A percentile compares a stretch with the other conserved stretches of the same genome.
These are phyloP conservation scores for Chionodraco myersi DNA, from an alignment of 2,113 vertebrate genomes.

Conservation along the genomic window DNA sequence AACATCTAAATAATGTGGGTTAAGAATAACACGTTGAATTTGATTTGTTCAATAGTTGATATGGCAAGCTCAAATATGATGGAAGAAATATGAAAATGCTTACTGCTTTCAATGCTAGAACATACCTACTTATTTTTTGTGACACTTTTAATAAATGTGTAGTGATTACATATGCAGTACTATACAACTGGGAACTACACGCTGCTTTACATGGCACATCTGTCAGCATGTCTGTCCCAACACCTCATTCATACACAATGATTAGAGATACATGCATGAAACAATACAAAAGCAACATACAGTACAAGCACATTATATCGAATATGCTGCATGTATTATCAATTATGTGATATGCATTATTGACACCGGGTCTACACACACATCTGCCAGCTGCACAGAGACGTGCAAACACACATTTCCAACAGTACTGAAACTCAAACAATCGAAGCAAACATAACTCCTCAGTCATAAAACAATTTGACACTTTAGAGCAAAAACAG, in stretches of 20 bases:
- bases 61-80: conserved; percentile 6
- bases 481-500: not conserved
- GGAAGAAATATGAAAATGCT: not conserved
- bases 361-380: not conserved
- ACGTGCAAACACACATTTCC: not conserved
- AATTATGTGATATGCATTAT: not conserved
- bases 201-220: not conserved
- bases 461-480: not conserved
- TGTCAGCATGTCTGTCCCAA: not conserved
- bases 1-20: conserved; percentile 19
- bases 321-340: not conserved
- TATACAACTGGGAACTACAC: not conserved
- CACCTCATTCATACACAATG: not conserved
- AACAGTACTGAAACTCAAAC: conserved; percentile 4
- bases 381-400: not conserved
- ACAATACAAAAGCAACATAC: not conserved
- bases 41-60: not conserved
- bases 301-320: not conserved
- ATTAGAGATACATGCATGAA: not conserved
- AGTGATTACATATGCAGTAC: not conserved
- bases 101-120: not conserved
- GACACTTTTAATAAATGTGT: not conserved
- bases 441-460: not conserved
- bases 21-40: conserved; percentile 28
- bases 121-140: not conserved